Percentiles rank a stretch among this genome's conserved stretches.
Evolutionary conservation across 2,888 invertebrate species (phyloP).

Genomic region (Erannis defoliaria): DNA sequence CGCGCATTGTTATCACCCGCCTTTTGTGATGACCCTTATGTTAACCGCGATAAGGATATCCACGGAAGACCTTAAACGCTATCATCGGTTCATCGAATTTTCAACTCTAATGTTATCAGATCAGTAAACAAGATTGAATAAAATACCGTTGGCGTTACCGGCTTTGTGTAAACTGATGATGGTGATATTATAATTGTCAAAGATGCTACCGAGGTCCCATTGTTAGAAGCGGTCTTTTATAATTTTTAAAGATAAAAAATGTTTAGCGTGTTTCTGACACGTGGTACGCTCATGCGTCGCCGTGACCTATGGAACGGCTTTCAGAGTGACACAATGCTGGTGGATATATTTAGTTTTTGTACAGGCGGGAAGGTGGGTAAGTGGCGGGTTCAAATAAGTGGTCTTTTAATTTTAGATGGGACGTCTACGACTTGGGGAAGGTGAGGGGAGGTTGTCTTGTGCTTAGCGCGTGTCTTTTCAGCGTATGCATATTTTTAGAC

Average conservation of each 20-base stretch:
- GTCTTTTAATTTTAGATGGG: constrained; percentile 84
- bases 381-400: constrained; percentile 85
- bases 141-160: constrained; percentile 59
- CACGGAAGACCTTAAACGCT: constrained; percentile 60
- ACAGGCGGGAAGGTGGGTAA: constrained; percentile 80
- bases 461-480: constrained; percentile 78
- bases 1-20: constrained; percentile 84
- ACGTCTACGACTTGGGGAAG: constrained; percentile 75
- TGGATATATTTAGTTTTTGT: constrained; percentile 85
- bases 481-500: constrained; percentile 63
- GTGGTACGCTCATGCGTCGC: constrained; percentile 78
- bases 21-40: constrained; percentile 87
- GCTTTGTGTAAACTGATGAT: constrained; percentile 56
- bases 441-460: constrained; percentile 82
- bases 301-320: constrained; percentile 86
- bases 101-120: constrained; percentile 61
- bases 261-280: constrained; percentile 86
- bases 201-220: constrained; percentile 85
- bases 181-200: constrained; percentile 85
- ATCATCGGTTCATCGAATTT: constrained; percentile 55
- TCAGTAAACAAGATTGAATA: constrained; percentile 58
- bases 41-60: constrained; percentile 68
- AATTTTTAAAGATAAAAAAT: constrained; percentile 85
- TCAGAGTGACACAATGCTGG: constrained; percentile 83
- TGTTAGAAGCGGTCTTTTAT: constrained; percentile 83